Evolutionary conservation across 2,797 vertebrate species (phyloP).

Genomic region (Oreonectes daqikongensis): DNA sequence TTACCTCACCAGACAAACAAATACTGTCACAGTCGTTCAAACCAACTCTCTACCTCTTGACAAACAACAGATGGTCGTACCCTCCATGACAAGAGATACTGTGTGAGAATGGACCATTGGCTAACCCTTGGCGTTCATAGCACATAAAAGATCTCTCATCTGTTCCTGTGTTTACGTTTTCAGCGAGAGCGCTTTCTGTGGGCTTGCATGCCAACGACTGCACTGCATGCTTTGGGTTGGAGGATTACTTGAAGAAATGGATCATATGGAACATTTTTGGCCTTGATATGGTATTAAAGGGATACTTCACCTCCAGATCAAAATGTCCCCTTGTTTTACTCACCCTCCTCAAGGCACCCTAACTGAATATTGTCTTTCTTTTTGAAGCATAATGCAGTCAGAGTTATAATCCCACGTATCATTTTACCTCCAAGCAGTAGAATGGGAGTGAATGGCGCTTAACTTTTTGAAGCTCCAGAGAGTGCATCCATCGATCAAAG

Average conservation of each 20-base stretch:
- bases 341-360: too few species aligned
- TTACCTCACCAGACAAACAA: conserved; percentile 47
- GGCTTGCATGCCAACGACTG: conserved; percentile 7
- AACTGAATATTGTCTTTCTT: too few species aligned
- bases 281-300: neutral
- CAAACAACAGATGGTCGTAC: conserved; percentile 84
- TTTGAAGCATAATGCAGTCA: too few species aligned
- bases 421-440: too few species aligned
- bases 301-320: too few species aligned
- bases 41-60: conserved; percentile 70
- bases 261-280: neutral
- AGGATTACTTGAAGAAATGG: neutral
- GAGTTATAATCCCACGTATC: too few species aligned
- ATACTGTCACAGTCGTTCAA: conserved; percentile 51
- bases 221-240: conserved; percentile 9
- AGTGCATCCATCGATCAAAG: too few species aligned
- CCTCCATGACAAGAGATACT: conserved; percentile 71
- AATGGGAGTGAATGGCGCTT: too few species aligned
- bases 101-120: conserved; percentile 58
- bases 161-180: conserved; percentile 44
- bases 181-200: neutral
- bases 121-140: conserved; percentile 64
- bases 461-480: too few species aligned
- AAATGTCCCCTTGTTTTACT: too few species aligned
- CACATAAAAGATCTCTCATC: conserved; percentile 69